Evolutionary conservation across 2,113 vertebrate species (phyloP), one percentile per base, ranked within the genome.

Genomic region (Gymnocephalus cernua): DNA sequence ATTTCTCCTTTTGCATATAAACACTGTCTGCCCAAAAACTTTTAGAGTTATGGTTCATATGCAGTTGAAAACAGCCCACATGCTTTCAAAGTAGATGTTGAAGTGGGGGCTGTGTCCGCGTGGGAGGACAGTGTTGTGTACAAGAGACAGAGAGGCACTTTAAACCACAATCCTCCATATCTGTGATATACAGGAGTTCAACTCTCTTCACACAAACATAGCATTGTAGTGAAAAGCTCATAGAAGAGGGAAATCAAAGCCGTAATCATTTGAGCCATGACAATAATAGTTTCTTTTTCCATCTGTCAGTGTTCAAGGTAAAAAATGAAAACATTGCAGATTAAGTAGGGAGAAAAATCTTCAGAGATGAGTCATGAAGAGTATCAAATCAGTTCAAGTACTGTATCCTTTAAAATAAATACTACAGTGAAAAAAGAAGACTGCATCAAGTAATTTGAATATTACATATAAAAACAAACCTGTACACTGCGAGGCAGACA

Each of bases 101-200:
- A 85, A 76, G 78, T 32, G 56, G 48, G 65, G 67, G 75, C 50
- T 14, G 57, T 47, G 41, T 65, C 73, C 47, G 80, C 56, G 90
- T 93, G 83, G 88, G 91, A 88, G 91, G 90, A 90, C 77, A 76
- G 72, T 12, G 65, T 25, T 65, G 59, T 61, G 58, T 32, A 35
- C 44, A 62, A 53, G 63, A 89, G 76, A 86, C 66, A 53, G 73
- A 71, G 63, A 77, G 71, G 65, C 67, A 75, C 80, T 62, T 65
- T 18, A 71, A 84, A 72, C 68, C 56, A 44, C 50, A 64, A 68
- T 25, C 44, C 47, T 86, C 56, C 50, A 25, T 79, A 68, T 86
- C 62, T 75, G 48, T 71, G 79, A 83, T 25, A 50, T 57, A 4
- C 63, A 74, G 61, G 32, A 50, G 62, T 78, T 84, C 64, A 82